phyloP scores from a whole-genome alignment of 2,888 invertebrate genomes.

The Sphaerophoria taeniata region DNA sequence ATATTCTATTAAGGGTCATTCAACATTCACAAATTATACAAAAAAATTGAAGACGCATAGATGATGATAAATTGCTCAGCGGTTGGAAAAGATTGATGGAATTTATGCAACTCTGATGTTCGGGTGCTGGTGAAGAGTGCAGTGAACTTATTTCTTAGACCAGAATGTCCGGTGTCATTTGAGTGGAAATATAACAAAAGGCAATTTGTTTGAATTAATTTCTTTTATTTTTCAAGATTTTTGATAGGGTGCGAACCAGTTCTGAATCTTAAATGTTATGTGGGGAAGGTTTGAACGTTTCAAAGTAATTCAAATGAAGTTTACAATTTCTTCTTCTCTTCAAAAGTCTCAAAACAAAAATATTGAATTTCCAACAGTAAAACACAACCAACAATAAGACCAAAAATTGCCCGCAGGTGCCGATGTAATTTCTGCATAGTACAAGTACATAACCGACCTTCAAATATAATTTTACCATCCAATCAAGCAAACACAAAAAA shows the following conservation, averaged over 20 bases:
- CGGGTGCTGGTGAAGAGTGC: background rate
- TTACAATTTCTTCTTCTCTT: too few species aligned
- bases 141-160: too few species aligned
- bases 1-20: constrained; percentile 53
- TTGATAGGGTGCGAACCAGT: too few species aligned
- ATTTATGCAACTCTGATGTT: constrained; percentile 24
- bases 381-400: constrained; percentile 18
- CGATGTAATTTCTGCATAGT: constrained; percentile 38
- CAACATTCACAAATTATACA: constrained; percentile 36
- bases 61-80: constrained; percentile 59
- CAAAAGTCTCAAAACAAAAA: too few species aligned
- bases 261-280: too few species aligned
- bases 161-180: too few species aligned
- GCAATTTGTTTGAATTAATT: too few species aligned
- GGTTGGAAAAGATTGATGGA: constrained; percentile 33
- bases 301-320: too few species aligned
- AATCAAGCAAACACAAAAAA: constrained; percentile 6
- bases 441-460: constrained; percentile 47
- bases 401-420: constrained; percentile 62
- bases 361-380: background rate
- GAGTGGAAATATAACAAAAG: too few species aligned
- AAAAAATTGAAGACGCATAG: constrained; percentile 23
- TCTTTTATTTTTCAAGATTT: too few species aligned
- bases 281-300: too few species aligned
- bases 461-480: constrained; percentile 17